Conservation (phyloP, 2,797 vertebrate species). For the Perodicticus potto region DNA sequence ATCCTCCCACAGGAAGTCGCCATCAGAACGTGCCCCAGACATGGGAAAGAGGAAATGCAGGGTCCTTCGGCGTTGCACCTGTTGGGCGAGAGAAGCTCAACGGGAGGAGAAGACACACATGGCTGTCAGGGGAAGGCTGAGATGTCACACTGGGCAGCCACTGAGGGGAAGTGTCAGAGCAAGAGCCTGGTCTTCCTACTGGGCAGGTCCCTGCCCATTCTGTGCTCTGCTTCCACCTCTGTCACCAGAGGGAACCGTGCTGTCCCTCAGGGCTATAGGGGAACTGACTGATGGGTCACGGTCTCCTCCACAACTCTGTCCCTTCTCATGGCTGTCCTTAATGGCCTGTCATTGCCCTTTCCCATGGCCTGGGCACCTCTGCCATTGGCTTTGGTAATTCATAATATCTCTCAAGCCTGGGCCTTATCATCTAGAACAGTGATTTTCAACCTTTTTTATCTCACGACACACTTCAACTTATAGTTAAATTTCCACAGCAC, state of each 20-base stretch:
- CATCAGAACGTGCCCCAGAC: neutral
- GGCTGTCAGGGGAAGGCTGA: neutral
- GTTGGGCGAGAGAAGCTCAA: neutral
- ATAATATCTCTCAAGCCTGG: neutral
- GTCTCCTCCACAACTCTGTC: neutral
- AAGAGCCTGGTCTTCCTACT: neutral
- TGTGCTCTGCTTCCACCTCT: too few species aligned
- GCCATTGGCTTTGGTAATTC: neutral
- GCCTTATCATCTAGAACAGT: neutral
- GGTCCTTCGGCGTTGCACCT: rapidly evolving
- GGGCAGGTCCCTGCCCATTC: neutral
- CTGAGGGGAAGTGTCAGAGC: neutral
- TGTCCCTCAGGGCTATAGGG: neutral
- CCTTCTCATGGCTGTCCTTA: neutral
- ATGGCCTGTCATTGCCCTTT: neutral
- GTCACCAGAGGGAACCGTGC: neutral
- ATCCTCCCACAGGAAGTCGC: neutral
- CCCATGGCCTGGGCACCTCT: neutral
- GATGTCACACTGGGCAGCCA: too few species aligned
- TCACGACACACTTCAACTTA: too few species aligned
- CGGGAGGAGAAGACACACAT: neutral
- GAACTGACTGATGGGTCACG: too few species aligned
- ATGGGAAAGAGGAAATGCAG: neutral
- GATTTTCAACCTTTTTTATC: too few species aligned
- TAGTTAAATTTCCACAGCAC: too few species aligned